phyloP scores from a whole-genome alignment of 1,140 invertebrate genomes.

The Aphis gossypii region DNA sequence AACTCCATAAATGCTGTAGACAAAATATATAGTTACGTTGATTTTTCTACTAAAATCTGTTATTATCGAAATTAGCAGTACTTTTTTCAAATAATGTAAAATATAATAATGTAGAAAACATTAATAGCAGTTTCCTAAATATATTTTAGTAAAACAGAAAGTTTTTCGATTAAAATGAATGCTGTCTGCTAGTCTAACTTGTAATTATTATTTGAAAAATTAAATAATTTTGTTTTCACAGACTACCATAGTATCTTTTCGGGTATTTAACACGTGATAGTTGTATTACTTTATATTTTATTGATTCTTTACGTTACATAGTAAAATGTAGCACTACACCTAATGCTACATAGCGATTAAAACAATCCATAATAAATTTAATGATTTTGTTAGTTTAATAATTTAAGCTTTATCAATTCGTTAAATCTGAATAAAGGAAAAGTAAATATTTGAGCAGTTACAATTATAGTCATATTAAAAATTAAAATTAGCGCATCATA shows the following conservation, averaged over 20 bases:
- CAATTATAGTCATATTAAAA: neutral
- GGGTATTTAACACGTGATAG: neutral
- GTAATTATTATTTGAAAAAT: neutral
- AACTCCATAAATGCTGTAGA: neutral
- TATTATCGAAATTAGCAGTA: neutral
- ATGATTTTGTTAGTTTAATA: neutral
- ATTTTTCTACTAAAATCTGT: neutral
- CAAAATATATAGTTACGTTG: neutral
- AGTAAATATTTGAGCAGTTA: neutral
- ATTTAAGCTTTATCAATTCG: neutral
- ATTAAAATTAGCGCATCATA: neutral
- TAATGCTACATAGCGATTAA: neutral
- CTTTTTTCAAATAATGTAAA: neutral
- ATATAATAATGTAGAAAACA: neutral
- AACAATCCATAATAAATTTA: neutral
- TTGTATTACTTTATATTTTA: neutral
- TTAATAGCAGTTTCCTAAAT: neutral
- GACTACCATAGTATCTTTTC: neutral
- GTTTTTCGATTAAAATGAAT: neutral
- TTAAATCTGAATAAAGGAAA: neutral
- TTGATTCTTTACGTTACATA: neutral
- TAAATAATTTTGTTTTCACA: neutral
- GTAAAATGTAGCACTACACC: neutral
- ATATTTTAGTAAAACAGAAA: constrained; percentile 13
- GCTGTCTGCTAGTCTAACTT: neutral